Base-by-base conservation (phyloP, 1,140 invertebrate species). In the Drosophila jambulina region DNA sequence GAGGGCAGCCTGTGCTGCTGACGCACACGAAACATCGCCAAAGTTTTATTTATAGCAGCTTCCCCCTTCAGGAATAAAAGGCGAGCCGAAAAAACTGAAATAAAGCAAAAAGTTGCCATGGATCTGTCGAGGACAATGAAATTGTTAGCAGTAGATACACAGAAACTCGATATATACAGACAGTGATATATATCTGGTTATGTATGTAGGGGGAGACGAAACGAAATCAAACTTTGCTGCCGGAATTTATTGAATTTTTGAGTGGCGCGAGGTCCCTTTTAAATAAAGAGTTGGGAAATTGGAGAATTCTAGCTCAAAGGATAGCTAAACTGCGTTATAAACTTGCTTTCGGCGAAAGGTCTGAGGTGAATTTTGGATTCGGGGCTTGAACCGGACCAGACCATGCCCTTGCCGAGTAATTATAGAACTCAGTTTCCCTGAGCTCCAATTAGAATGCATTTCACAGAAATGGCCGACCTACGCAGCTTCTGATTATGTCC, bases 31-130 rank as follows among this genome's bases (percentile, higher is more conserved):
- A 72, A 59, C 67, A 57, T 42, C 29, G 43, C 67, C 53, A 42
- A 59, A 72, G 54, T 72, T 72, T 72, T 72, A 72, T 72, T 72
- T 72, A 72, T 72, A 72, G 69, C 67, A 72, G 67, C 67, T 49
- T 72, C 53, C 69, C 65, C 65, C 53, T 71, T 59, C 36, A 71
- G 65, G 43, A 51, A 48, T 34, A 46, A 46, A 57, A 46, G 36
- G 21, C 42, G 42, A 23, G 43, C 32, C 43, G 43, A 60, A 60
- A 27, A 64, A 68, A 68, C n/a, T 45, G 29, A 53, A 67, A 43
- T 51, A 53, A 70, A 54, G 29, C 48, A 64, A 49, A 42, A 72
- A 51, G 53, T 71, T 72, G 53, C 53, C 45, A 72, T 71, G 69
- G 69, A 72, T 72, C 69, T 72, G 69, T 60, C 69, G 54, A 72